Evolutionary conservation across 2,888 invertebrate genomes (phyloP).

Genomic region (Hydraecia micacea): DNA sequence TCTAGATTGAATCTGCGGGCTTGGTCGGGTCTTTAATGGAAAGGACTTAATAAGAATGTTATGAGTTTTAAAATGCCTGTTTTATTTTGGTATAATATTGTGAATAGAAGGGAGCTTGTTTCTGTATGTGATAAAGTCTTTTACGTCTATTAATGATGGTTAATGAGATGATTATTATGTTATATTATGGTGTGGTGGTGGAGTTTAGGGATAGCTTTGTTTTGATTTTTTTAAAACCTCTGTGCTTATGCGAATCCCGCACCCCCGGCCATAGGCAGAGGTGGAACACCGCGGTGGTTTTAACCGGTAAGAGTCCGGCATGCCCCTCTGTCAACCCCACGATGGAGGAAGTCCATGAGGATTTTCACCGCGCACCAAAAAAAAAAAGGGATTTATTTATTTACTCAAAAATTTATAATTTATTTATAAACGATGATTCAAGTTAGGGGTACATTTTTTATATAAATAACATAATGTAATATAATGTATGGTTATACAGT

Average conservation of each 20-base stretch:
- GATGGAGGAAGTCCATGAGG: no score
- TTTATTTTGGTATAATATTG: constrained; percentile 36
- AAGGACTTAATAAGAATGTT: constrained; percentile 39
- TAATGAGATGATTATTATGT: neutral
- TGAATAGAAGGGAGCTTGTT: neutral
- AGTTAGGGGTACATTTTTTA: neutral
- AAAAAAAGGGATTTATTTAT: no score
- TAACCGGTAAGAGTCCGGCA: no score
- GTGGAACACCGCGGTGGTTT: no score
- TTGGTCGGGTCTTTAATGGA: constrained; percentile 24
- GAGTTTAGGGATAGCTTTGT: neutral
- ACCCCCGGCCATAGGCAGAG: no score
- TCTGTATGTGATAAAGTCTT: neutral
- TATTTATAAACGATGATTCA: neutral
- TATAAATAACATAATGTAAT: neutral
- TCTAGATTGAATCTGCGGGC: constrained; percentile 47
- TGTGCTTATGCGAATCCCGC: no score
- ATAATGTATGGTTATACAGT: neutral
- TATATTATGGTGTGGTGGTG: no score
- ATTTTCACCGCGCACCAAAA: no score
- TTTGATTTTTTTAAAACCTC: neutral
- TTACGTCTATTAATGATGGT: neutral
- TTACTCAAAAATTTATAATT: no score
- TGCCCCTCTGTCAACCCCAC: no score
- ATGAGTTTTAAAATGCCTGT: constrained; percentile 28